Evolutionary conservation across 2,888 invertebrate genomes (phyloP), one percentile per base, ranked within the genome.

Genomic region (Xestia ashworthii): DNA sequence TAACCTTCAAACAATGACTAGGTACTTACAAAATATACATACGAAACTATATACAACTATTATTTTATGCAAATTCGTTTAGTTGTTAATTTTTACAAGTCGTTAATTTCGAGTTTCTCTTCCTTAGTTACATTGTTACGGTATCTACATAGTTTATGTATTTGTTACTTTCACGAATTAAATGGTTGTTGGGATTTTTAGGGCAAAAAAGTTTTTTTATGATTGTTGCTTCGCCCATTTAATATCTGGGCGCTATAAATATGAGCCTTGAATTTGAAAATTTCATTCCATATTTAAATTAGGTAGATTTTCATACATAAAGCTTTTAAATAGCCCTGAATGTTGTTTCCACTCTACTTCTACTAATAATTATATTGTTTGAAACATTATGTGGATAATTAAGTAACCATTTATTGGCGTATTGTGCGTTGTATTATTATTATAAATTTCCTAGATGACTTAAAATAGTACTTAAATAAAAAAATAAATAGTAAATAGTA

Each of bases 51-150:
- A 48, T 14, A 58, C 1, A 72, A 66, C 71, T 50, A 76, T 76
- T 12, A 81, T 81, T 82, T 65, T 65, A 80, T 80, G 82, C 81
- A 76, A 81, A 85, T 85, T 70, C 5, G 22, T 71, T 71, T 32
- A 53, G 44, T 70, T 67, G 58, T 71, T 60, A 70, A 80, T 82
- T 75, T 80, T 88, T 74, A 78, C 85, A 81, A 76, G 81, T 78
- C 82, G 82, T 89, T 81, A 83, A 82, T 67, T 82, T 25, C 0
- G 38, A 74, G 64, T 87, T 88, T 88, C 89, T 80, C 87, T 88
- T 81, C 72, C 48, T 72, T 70, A 60, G 19, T 70, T 44, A 53
- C 32, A 11, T 77, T 55, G 53, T 62, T 76, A 72, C 74, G 38
- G 64, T 74, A 53, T 16, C 41, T 19, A n/a, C 65, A n/a, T 44